Evolutionary conservation across 1,140 invertebrate genomes (phyloP).

Genomic region (Stegodyphus mimosarum): DNA sequence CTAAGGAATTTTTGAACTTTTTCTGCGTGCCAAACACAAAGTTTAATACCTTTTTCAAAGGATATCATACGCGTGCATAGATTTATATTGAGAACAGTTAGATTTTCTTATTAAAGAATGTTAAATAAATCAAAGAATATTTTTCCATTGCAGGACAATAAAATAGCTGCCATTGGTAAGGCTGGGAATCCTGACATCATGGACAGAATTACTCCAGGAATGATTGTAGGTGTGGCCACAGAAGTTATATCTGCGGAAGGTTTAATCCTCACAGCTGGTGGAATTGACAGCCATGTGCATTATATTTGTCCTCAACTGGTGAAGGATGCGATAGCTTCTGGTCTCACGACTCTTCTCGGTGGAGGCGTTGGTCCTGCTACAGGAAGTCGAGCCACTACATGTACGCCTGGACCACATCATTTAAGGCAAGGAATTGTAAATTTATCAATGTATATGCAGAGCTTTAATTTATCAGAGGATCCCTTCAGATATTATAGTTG

Average conservation of each 20-base stretch:
- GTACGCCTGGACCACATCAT: conserved; percentile 68
- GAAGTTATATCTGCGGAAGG: conserved; percentile 69
- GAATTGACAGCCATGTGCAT: conserved; percentile 67
- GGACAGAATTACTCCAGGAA: conserved; percentile 65
- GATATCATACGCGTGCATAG: no score
- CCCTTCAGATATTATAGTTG: no score
- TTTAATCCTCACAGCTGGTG: conserved; percentile 68
- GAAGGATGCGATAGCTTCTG: conserved; percentile 67
- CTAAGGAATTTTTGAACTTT: no score
- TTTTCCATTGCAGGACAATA: conserved; percentile 63
- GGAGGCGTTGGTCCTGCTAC: conserved; percentile 69
- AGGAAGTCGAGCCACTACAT: conserved; percentile 68
- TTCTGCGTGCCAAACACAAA: no score
- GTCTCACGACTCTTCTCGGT: conserved; percentile 69
- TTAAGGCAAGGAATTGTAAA: conserved; percentile 65
- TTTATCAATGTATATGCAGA: no score
- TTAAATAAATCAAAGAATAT: background rate
- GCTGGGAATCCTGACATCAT: conserved; percentile 69
- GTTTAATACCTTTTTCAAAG: no score
- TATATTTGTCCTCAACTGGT: conserved; percentile 68
- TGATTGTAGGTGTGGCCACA: conserved; percentile 67
- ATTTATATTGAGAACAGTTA: no score
- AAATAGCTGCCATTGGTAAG: conserved; percentile 68
- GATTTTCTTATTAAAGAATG: no score
- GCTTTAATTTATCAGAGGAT: no score